A percentile compares a stretch with the other conserved stretches of the same genome.
These are phyloP conservation scores for Ernsta delagoae DNA, from an alignment of 2,888 invertebrate genomes.

Conservation along the genomic window DNA sequence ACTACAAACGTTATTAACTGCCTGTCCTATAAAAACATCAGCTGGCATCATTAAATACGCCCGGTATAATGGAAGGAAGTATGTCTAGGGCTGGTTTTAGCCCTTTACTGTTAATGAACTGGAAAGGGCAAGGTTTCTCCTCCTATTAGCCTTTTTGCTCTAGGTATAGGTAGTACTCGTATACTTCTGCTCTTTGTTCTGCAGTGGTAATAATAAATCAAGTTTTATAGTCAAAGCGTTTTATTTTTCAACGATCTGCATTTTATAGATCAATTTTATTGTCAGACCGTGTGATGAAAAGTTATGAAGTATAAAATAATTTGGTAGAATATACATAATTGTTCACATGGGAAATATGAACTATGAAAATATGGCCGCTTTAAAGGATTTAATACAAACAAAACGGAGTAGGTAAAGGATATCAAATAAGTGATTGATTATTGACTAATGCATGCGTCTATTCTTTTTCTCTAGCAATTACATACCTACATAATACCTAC, in stretches of 20 bases:
- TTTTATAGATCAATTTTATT: neutral
- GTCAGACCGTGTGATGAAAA: too few species aligned
- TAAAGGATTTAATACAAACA: too few species aligned
- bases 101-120: constrained; percentile 45
- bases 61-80: constrained; percentile 26
- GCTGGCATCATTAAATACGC: constrained; percentile 11
- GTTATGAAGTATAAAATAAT: too few species aligned
- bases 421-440: too few species aligned
- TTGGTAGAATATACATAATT: too few species aligned
- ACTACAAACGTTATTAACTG: constrained; percentile 13
- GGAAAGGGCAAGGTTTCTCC: constrained; percentile 53
- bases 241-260: neutral
- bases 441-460: too few species aligned
- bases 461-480: too few species aligned
- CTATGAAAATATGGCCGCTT: too few species aligned
- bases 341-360: too few species aligned
- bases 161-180: constrained; percentile 20
- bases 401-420: too few species aligned
- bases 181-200: constrained; percentile 31
- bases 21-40: constrained; percentile 18
- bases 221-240: neutral
- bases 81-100: constrained; percentile 17
- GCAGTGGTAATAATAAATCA: neutral
- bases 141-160: constrained; percentile 36
- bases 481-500: too few species aligned